A percentile compares a stretch with the other conserved stretches of the same genome.
These are phyloP conservation scores for Bufo gargarizans DNA, from an alignment of 2,113 vertebrate genomes.

Conservation along the genomic window DNA sequence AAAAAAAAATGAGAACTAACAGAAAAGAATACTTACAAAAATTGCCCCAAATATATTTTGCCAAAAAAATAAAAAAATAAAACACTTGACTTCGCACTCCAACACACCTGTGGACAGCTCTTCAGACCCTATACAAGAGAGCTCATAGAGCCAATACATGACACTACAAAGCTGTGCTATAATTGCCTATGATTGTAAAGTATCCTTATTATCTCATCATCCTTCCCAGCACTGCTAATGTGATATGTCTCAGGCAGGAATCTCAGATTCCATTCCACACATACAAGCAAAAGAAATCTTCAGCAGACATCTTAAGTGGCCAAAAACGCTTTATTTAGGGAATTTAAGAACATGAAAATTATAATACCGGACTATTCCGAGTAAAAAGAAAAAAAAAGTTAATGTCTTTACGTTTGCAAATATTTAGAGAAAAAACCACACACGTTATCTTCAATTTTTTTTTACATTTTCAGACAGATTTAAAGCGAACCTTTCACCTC, in stretches of 20 bases:
- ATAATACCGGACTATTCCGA: too few species aligned
- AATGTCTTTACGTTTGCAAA: neutral
- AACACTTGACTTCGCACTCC: too few species aligned
- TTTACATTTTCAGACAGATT: too few species aligned
- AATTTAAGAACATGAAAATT: constrained; percentile 1
- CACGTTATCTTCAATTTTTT: too few species aligned
- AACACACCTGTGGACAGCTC: neutral
- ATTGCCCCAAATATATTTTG: neutral
- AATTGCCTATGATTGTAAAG: constrained; percentile 27
- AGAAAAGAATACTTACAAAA: neutral
- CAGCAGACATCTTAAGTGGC: constrained; percentile 23
- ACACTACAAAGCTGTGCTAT: constrained; percentile 16
- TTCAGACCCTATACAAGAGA: neutral
- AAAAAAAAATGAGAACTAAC: neutral
- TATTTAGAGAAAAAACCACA: neutral
- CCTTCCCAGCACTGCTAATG: neutral
- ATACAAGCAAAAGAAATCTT: constrained; percentile 48
- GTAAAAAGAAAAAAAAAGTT: too few species aligned
- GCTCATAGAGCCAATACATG: neutral
- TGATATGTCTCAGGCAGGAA: constrained; percentile 26
- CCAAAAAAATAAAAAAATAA: neutral
- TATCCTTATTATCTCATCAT: constrained; percentile 39
- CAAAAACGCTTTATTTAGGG: constrained; percentile 8
- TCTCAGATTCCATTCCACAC: constrained; percentile 41
- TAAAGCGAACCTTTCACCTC: too few species aligned